phyloP scores from a whole-genome alignment of 2,113 vertebrate species.

The Forbesichthys agassizii region DNA sequence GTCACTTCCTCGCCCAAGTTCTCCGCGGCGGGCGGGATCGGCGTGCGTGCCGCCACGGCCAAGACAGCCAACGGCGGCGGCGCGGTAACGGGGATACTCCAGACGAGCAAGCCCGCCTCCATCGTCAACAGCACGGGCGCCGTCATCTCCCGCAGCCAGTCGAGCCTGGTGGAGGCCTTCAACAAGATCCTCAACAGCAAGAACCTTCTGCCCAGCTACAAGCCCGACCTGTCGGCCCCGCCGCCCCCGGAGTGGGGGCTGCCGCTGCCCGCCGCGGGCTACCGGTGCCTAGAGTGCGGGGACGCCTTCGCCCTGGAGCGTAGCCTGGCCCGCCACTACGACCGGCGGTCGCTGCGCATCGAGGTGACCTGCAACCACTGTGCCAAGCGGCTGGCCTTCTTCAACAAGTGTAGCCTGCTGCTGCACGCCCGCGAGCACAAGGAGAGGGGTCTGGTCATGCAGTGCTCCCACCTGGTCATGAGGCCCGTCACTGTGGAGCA shows the following conservation, averaged over 20 bases:
- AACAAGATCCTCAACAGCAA: conserved; percentile 98
- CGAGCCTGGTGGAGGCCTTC: conserved; percentile 93
- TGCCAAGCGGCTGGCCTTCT: conserved; percentile 91
- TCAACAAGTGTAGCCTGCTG: conserved; percentile 97
- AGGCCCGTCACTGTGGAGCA: conserved; percentile 91
- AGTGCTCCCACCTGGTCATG: conserved; percentile 97
- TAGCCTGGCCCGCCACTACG: conserved; percentile 93
- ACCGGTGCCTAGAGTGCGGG: conserved; percentile 94
- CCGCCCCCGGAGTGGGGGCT: conserved; percentile 84
- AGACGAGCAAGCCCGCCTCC: conserved; percentile 78
- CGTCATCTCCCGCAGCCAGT: conserved; percentile 91
- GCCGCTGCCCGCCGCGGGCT: conserved; percentile 82
- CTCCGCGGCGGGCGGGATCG: conserved; percentile 71
- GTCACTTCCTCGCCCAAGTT: conserved; percentile 73
- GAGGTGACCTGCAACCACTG: conserved; percentile 99
- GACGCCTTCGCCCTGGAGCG: conserved; percentile 93
- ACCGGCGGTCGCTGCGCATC: conserved; percentile 92
- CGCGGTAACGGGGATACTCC: conserved; percentile 47
- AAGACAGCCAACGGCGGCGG: conserved; percentile 78
- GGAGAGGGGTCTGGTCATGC: conserved; percentile 96
- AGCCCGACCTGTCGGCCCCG: conserved; percentile 86
- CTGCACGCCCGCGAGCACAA: conserved; percentile 96
- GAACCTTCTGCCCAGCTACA: conserved; percentile 91
- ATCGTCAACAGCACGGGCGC: conserved; percentile 80
- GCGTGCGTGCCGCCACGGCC: conserved; percentile 68